Evolutionary conservation across 2,888 invertebrate species (phyloP), one percentile per base, ranked within the genome.

Genomic region (Caenorhabditis sulstoni): DNA sequence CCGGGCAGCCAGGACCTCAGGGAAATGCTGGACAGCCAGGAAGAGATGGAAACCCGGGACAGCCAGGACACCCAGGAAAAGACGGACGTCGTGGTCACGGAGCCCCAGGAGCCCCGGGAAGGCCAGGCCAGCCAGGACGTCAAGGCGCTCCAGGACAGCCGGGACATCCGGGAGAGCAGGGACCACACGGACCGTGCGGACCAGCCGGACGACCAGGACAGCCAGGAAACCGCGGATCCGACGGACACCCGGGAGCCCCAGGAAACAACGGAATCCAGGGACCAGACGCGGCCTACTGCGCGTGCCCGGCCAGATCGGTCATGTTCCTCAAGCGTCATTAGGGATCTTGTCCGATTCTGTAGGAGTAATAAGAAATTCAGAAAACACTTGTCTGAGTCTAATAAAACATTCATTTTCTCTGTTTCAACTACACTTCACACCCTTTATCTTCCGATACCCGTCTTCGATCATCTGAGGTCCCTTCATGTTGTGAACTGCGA

Each of bases 81-180:
- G 66, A 78, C 47, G 84, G 84, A 53, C 47, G 65, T 12, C 65
- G 64, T 1, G 84, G 82, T 52, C 50, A 47, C 37, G 70, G 77
- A 65, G 47, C 64, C 11, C 73, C 68, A 57, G 79, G 75, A 70
- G 50, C 64, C 14, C 79, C 75, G 49, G 79, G 79, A 75, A 74
- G 75, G 65, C 59, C 70, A 16, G 81, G 81, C 50, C 50, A 67
- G 41, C 79, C 82, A 61, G 86, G 86, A 49, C 64, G 77, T 16
- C 58, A 49, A 22, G 86, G 86, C 49, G 58, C 67, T 20, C 67
- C 81, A 49, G 87, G 87, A 76, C 68, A 77, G 23, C 75, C 76
- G 23, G 85, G 85, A 73, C 20, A 52, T 8, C 62, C 75, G 14
- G 81, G 81, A 68, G 55, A 57, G 20, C 59, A 64, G 66, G 77